Evolutionary conservation across 2,797 vertebrate genomes (phyloP).

Genomic region (Eremophila alpestris): DNA sequence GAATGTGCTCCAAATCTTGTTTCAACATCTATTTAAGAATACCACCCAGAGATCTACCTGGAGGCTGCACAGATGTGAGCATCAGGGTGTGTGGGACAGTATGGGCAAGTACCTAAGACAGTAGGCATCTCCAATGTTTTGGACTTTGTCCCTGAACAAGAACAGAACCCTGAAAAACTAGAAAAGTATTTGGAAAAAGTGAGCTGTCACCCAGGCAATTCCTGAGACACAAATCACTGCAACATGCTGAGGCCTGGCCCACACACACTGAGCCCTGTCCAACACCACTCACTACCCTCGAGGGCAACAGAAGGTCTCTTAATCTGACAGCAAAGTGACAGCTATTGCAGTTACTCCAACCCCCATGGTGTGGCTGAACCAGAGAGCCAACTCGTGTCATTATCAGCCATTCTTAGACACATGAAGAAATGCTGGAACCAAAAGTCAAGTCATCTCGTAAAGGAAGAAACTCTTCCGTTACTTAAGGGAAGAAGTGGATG

Average conservation of each 20-base stretch:
- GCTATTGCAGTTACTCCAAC: not conserved
- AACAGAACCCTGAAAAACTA: not conserved
- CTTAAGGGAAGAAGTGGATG: not conserved
- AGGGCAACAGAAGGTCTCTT: not conserved
- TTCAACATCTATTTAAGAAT: not conserved
- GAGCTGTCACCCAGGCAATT: not conserved
- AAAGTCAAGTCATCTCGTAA: not conserved
- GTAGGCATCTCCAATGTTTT: not conserved
- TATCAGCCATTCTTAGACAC: not conserved
- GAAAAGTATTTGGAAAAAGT: not conserved
- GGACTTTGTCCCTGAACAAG: not conserved
- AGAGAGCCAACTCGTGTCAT: not conserved
- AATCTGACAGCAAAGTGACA: not conserved
- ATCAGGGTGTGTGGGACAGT: not conserved
- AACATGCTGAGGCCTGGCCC: not conserved
- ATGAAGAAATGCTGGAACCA: not conserved
- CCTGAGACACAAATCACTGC: not conserved
- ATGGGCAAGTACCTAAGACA: accelerated
- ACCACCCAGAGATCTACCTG: not conserved
- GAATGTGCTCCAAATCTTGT: not conserved
- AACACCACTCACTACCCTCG: not conserved
- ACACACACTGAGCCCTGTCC: not conserved
- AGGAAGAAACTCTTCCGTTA: not conserved
- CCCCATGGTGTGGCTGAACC: accelerated
- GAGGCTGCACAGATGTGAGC: not conserved